These are phyloP conservation scores for Chironomus tepperi DNA, from an alignment of 1,140 invertebrate genomes.

Conservation along the genomic window DNA sequence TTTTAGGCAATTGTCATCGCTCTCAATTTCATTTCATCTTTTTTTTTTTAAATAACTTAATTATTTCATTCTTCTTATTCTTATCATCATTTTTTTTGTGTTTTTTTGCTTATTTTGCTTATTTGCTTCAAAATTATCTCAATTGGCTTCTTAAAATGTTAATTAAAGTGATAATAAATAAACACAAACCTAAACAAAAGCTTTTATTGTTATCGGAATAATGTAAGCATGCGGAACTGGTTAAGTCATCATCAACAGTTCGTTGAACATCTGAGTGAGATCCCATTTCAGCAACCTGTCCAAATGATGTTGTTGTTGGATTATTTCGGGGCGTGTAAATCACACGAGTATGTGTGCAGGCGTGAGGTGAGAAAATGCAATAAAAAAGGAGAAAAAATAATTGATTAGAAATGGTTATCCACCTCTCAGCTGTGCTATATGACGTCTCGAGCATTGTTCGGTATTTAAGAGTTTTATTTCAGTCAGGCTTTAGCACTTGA, in stretches of 20 bases:
- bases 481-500: too few relatives aligned
- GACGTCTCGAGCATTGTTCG: too few relatives aligned
- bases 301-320: neutral
- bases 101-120: too few relatives aligned
- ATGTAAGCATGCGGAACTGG: slow-evolving; percentile 25
- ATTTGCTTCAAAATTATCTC: neutral
- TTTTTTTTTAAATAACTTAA: too few relatives aligned
- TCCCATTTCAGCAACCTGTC: slow-evolving; percentile 29
- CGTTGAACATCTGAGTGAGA: slow-evolving; percentile 29
- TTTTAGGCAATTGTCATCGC: too few relatives aligned
- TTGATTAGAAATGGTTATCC: neutral
- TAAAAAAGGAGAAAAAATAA: neutral
- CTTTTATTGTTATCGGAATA: slow-evolving; percentile 31
- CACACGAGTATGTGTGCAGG: neutral
- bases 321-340: neutral
- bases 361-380: neutral
- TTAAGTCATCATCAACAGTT: slow-evolving; percentile 25
- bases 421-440: too few relatives aligned
- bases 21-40: too few relatives aligned
- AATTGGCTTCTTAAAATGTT: neutral
- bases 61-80: too few relatives aligned
- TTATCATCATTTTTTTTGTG: too few relatives aligned
- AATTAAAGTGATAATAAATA: slow-evolving; percentile 35
- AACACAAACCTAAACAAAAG: slow-evolving; percentile 38
- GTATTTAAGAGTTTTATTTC: too few relatives aligned